phyloP scores from a whole-genome alignment of 2,888 invertebrate species.

The Drosophila borborema region DNA sequence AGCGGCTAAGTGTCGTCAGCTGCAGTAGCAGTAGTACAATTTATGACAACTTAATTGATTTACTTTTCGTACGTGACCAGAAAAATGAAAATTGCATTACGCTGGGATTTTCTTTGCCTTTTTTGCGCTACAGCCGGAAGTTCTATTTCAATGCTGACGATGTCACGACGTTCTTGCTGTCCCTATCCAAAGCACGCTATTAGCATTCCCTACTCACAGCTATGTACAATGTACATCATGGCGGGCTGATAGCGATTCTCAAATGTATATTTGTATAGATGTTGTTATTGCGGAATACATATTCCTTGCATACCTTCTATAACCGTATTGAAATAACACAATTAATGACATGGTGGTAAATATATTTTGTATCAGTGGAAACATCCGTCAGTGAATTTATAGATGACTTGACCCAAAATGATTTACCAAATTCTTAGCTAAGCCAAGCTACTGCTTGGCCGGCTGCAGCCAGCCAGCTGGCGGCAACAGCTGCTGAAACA shows the following conservation, averaged over 20 bases:
- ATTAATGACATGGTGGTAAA: neutral
- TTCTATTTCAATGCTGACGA: conserved; percentile 70
- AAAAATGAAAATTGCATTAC: conserved; percentile 84
- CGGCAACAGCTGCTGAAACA: conserved; percentile 60
- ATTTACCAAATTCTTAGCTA: conserved; percentile 21
- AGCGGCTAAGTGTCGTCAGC: conserved; percentile 56
- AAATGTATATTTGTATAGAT: conserved; percentile 3
- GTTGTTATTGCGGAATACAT: neutral
- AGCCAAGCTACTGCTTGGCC: neutral
- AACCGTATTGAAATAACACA: neutral
- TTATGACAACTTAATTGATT: conserved; percentile 85
- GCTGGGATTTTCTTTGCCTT: conserved; percentile 72
- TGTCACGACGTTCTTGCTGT: conserved; percentile 24
- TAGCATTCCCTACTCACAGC: conserved; percentile 24
- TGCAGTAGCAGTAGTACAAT: conserved; percentile 73
- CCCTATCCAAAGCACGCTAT: conserved; percentile 34
- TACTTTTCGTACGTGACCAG: conserved; percentile 84
- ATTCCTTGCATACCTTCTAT: conserved; percentile 5
- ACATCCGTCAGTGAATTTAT: neutral
- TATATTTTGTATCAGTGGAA: neutral
- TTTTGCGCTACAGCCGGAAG: conserved; percentile 59
- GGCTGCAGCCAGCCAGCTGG: conserved; percentile 11
- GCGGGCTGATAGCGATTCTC: conserved; percentile 18
- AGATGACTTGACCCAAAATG: neutral
- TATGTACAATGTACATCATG: neutral